Conservation (phyloP, 2,888 invertebrate species). For the Druceiella hillmani region DNA sequence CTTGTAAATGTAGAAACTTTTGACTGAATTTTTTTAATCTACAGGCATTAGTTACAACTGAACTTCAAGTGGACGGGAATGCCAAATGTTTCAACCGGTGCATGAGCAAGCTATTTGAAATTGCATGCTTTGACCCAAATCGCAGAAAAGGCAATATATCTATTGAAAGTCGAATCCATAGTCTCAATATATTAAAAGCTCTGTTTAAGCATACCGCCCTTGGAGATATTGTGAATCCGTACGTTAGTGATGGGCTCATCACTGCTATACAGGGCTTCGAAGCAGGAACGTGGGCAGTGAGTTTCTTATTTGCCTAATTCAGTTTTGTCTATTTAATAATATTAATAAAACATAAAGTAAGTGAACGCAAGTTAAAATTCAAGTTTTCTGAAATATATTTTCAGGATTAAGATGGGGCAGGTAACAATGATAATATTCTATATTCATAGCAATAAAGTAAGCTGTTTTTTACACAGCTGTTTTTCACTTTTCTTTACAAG, state of each 20-base stretch:
- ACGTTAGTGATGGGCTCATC: constrained; percentile 63
- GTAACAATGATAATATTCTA: too few species aligned
- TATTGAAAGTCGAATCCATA: constrained; percentile 63
- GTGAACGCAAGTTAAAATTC: not conserved
- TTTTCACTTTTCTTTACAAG: too few species aligned
- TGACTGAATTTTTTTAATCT: constrained; percentile 24
- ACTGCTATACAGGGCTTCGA: constrained; percentile 71
- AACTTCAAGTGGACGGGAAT: constrained; percentile 56
- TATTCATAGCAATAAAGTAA: too few species aligned
- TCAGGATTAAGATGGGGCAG: too few species aligned
- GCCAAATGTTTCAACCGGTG: constrained; percentile 53
- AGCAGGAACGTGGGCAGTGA: constrained; percentile 71
- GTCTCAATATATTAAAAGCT: constrained; percentile 81
- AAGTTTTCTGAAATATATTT: not conserved
- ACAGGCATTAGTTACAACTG: constrained; percentile 72
- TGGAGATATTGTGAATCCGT: constrained; percentile 63
- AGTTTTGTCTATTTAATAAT: constrained; percentile 2
- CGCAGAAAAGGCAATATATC: constrained; percentile 30
- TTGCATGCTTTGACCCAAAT: constrained; percentile 30
- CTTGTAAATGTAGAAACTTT: not conserved
- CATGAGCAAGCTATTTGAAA: constrained; percentile 49
- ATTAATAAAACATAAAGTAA: not conserved
- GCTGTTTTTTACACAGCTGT: too few species aligned
- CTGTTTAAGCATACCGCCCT: constrained; percentile 73
- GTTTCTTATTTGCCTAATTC: constrained; percentile 26